These are phyloP conservation scores for Drosophila prostipennis DNA, from an alignment of 2,888 invertebrate species.

Conservation along the genomic window DNA sequence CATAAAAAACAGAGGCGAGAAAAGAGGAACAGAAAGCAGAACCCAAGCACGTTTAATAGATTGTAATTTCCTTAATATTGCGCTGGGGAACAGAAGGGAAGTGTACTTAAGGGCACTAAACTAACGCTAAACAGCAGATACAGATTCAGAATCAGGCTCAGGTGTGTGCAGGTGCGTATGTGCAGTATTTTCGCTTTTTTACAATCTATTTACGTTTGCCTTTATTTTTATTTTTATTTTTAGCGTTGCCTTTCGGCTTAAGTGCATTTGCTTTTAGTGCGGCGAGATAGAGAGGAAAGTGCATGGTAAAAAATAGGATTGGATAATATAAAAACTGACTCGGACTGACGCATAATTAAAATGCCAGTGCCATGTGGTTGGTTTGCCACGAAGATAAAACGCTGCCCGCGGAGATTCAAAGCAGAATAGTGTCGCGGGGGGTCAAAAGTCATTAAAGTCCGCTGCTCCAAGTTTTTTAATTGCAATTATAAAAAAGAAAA, in stretches of 20 bases:
- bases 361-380: slow-evolving; percentile 72
- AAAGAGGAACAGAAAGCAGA: slow-evolving; percentile 32
- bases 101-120: slow-evolving; percentile 52
- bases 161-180: slow-evolving; percentile 59
- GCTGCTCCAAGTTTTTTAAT: slow-evolving; percentile 65
- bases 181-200: slow-evolving; percentile 43
- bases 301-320: slow-evolving; percentile 11
- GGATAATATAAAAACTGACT: slow-evolving; percentile 50
- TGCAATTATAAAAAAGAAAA: slow-evolving; percentile 70
- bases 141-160: slow-evolving; percentile 12
- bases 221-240: slow-evolving; percentile 7
- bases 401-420: slow-evolving; percentile 30
- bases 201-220: slow-evolving; percentile 19
- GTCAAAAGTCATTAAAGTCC: slow-evolving; percentile 68
- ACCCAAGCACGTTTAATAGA: slow-evolving; percentile 64
- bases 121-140: slow-evolving; percentile 34
- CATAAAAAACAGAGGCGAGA: slow-evolving; percentile 30
- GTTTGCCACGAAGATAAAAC: slow-evolving; percentile 66
- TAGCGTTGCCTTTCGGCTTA: slow-evolving; percentile 33
- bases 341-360: slow-evolving; percentile 70
- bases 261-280: slow-evolving; percentile 74
- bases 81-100: slow-evolving; percentile 35
- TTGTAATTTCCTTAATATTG: slow-evolving; percentile 47
- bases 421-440: slow-evolving; percentile 12
- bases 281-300: slow-evolving; percentile 21